Percentiles rank a stretch among this genome's conserved stretches.
phyloP scores from a whole-genome alignment of 1,140 invertebrate genomes.

The Anadara kagoshimensis region DNA sequence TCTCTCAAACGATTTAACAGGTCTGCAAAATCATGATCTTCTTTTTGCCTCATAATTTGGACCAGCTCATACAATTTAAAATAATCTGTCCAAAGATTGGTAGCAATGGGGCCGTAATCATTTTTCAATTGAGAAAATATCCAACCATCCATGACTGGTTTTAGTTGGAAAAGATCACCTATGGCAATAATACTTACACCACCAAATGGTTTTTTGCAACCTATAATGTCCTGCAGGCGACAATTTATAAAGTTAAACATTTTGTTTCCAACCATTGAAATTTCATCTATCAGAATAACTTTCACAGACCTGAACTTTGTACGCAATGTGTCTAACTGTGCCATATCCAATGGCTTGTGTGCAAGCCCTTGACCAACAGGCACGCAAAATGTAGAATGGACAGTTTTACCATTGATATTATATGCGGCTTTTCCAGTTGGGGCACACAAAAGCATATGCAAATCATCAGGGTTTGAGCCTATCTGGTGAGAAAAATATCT shows the following conservation, averaged over 20 bases:
- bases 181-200: constrained; percentile 9
- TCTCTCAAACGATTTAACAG: constrained; percentile 42
- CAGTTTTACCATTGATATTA: constrained; percentile 42
- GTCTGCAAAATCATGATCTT: constrained; percentile 36
- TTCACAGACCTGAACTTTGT: background rate
- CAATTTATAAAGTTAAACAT: constrained; percentile 16
- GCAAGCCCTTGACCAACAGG: constrained; percentile 25
- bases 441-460: constrained; percentile 34
- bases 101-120: constrained; percentile 24
- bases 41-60: constrained; percentile 45
- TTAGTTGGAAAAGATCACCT: constrained; percentile 23
- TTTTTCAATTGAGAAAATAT: constrained; percentile 10
- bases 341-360: constrained; percentile 15
- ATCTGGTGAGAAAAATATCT: background rate
- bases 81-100: constrained; percentile 27
- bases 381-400: constrained; percentile 35
- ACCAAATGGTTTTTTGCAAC: constrained; percentile 4
- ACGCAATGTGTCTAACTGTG: constrained; percentile 20
- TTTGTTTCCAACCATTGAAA: constrained; percentile 17
- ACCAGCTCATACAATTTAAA: constrained; percentile 35
- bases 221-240: constrained; percentile 17
- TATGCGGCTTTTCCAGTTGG: constrained; percentile 47
- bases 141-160: constrained; percentile 18
- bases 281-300: constrained; percentile 19
- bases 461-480: constrained; percentile 20